Evolutionary conservation across 2,888 invertebrate species (phyloP).

Genomic region (Athalia circularis): DNA sequence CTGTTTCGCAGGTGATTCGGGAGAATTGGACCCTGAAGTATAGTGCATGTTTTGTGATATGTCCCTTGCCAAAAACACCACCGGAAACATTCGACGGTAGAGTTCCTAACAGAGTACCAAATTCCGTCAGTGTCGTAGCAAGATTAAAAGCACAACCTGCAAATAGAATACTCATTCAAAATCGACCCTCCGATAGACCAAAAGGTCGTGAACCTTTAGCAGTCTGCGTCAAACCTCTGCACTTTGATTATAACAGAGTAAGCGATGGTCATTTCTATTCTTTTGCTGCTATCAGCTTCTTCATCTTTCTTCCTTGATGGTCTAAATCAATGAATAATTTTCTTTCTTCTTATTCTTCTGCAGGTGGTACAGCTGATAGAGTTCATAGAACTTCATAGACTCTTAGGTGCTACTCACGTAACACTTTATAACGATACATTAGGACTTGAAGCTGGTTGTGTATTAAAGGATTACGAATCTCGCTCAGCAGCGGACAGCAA

Average conservation of each 20-base stretch:
- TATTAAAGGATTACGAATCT: constrained; percentile 82
- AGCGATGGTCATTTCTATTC: constrained; percentile 54
- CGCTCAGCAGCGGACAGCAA: constrained; percentile 60
- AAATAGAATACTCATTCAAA: constrained; percentile 81
- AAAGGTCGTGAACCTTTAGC: constrained; percentile 79
- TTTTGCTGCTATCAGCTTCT: background rate
- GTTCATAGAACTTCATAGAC: constrained; percentile 90
- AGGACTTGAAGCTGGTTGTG: constrained; percentile 86
- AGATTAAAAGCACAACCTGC: constrained; percentile 78
- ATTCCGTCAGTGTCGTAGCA: constrained; percentile 83
- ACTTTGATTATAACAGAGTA: constrained; percentile 89
- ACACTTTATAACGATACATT: constrained; percentile 94
- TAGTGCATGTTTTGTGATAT: constrained; percentile 92
- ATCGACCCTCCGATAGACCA: constrained; percentile 75
- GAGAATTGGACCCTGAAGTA: constrained; percentile 97
- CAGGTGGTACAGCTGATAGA: constrained; percentile 88
- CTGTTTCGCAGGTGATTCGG: constrained; percentile 81
- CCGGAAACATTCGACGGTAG: constrained; percentile 79
- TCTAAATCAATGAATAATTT: background rate
- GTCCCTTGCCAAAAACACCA: constrained; percentile 81
- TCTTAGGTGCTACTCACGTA: constrained; percentile 91
- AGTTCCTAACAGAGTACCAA: constrained; percentile 79
- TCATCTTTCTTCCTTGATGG: background rate
- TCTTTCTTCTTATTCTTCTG: constrained; percentile 2
- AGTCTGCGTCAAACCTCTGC: constrained; percentile 93